Percentiles rank a stretch among this genome's conserved stretches.
These are phyloP conservation scores for Chionomys nivalis DNA, from an alignment of 2,113 vertebrate species.

Conservation along the genomic window DNA sequence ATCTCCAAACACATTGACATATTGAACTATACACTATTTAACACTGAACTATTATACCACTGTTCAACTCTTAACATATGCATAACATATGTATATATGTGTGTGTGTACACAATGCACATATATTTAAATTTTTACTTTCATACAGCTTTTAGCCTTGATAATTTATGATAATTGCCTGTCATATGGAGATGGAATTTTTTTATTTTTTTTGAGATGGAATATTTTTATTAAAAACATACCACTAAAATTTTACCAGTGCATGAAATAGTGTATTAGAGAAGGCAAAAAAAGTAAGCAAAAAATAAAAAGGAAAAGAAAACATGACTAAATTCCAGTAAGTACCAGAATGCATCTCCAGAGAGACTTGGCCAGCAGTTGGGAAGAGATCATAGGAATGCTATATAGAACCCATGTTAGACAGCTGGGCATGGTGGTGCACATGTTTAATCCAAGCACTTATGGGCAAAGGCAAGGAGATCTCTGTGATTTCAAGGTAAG, in stretches of 20 bases:
- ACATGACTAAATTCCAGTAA: constrained; percentile 39
- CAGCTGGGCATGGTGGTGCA: no score
- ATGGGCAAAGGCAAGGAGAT: neutral
- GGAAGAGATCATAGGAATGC: neutral
- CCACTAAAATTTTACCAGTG: neutral
- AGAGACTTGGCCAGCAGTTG: constrained; percentile 27
- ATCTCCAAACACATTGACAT: neutral
- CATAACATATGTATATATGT: neutral
- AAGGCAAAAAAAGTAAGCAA: constrained; percentile 27
- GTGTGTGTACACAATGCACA: neutral
- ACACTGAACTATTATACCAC: neutral
- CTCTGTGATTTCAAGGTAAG: neutral
- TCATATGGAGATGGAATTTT: neutral
- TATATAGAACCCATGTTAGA: neutral
- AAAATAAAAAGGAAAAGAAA: neutral
- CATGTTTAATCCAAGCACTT: neutral
- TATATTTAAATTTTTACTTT: neutral
- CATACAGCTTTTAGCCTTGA: neutral
- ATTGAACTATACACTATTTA: neutral
- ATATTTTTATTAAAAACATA: constrained; percentile 3
- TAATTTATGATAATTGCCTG: neutral
- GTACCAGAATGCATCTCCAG: constrained; percentile 51
- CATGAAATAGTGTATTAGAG: neutral
- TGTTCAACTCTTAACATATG: neutral
- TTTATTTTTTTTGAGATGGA: constrained; percentile 16